A percentile compares a stretch with the other conserved stretches of the same genome.
phyloP scores from a whole-genome alignment of 2,113 vertebrate species.

The Microtus ochrogaster region DNA sequence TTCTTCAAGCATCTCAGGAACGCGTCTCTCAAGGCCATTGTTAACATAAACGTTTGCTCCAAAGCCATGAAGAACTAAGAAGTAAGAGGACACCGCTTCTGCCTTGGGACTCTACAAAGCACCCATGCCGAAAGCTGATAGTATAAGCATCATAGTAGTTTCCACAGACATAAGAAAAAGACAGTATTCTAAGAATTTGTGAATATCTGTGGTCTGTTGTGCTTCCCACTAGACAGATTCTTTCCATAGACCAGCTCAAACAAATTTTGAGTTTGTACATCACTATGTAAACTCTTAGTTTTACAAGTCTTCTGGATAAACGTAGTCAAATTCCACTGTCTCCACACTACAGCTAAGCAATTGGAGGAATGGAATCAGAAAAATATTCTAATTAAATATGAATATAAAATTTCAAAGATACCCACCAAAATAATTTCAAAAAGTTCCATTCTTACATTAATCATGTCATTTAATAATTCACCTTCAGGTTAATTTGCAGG shows the following conservation, averaged over 20 bases:
- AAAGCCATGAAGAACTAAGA: slow-evolving; percentile 6
- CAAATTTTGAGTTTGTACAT: not conserved
- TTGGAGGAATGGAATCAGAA: not conserved
- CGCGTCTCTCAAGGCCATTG: not conserved
- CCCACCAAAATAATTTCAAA: not conserved
- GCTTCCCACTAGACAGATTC: not conserved
- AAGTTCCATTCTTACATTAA: not conserved
- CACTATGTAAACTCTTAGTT: not conserved
- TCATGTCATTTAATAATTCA: not conserved
- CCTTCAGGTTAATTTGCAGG: not conserved
- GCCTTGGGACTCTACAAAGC: not conserved
- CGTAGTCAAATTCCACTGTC: not conserved
- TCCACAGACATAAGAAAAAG: not conserved
- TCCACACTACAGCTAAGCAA: not conserved
- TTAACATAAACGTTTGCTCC: slow-evolving; percentile 27
- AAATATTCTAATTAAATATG: not conserved
- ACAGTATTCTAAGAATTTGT: not conserved
- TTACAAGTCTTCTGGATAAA: not conserved
- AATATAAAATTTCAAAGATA: not conserved
- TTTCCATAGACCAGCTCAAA: not conserved
- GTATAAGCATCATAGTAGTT: slow-evolving; percentile 15
- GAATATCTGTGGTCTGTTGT: not conserved
- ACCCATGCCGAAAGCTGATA: slow-evolving; percentile 18
- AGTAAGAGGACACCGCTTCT: not conserved
- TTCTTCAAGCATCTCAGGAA: not conserved